Evolutionary conservation across 1,140 invertebrate species (phyloP).

Genomic region (Caenorhabditis latens): DNA sequence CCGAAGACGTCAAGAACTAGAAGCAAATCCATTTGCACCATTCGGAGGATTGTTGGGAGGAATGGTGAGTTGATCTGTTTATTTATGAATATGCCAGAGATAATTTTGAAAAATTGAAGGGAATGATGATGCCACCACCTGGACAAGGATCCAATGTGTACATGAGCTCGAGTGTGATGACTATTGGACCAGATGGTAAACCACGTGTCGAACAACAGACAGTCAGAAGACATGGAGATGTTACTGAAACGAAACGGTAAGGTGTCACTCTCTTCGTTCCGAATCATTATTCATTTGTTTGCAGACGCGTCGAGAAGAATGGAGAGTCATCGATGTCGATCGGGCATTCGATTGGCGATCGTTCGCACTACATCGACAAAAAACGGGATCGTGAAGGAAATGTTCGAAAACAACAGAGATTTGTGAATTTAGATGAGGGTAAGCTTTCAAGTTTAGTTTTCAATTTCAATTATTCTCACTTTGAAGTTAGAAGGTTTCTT

Average conservation of each 20-base stretch:
- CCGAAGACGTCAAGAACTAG: constrained; percentile 12
- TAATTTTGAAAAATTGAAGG: not conserved
- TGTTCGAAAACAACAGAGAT: constrained; percentile 71
- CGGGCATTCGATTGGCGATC: constrained; percentile 74
- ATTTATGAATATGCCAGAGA: no score
- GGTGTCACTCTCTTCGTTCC: not conserved
- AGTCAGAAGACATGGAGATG: constrained; percentile 74
- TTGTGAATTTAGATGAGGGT: constrained; percentile 74
- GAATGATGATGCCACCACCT: constrained; percentile 37
- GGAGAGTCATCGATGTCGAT: constrained; percentile 70
- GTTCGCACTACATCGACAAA: constrained; percentile 74
- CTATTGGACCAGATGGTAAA: constrained; percentile 69
- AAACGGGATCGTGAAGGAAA: constrained; percentile 75
- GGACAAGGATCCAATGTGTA: constrained; percentile 62
- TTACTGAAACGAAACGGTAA: constrained; percentile 72
- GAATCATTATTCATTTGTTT: constrained; percentile 63
- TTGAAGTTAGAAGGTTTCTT: not conserved
- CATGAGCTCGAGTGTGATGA: constrained; percentile 74
- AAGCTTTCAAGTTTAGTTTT: not conserved
- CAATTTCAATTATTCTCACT: no score
- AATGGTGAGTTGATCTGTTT: not conserved
- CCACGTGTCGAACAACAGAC: constrained; percentile 71
- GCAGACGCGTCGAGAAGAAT: constrained; percentile 68
- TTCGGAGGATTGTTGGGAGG: constrained; percentile 14
- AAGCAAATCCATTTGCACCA: constrained; percentile 32